Conservation (phyloP, 2,113 vertebrate species). For the Eurystomus gularis region DNA sequence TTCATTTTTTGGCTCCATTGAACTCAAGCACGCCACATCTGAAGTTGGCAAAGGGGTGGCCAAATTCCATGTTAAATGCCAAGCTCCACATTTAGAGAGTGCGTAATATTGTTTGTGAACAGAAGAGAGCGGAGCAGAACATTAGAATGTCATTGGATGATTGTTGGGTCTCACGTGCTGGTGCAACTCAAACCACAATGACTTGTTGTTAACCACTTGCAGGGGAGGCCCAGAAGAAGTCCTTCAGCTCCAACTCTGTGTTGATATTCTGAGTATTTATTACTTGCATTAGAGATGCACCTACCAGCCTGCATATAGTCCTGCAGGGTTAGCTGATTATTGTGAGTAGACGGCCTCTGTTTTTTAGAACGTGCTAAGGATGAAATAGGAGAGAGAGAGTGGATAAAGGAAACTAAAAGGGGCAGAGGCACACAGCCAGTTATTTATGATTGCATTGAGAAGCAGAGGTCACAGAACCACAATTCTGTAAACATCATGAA, state of each 20-base stretch:
- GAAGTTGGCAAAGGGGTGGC: background rate
- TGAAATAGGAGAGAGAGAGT: background rate
- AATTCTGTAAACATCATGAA: constrained; percentile 31
- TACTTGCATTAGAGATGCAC: background rate
- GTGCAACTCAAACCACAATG: background rate
- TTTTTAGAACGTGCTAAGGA: background rate
- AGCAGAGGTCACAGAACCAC: constrained; percentile 6
- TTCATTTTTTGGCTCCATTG: background rate
- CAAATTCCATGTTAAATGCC: background rate
- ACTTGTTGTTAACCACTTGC: background rate
- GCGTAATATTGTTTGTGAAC: background rate
- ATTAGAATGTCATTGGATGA: background rate
- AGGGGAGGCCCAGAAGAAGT: background rate
- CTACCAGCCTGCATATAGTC: background rate
- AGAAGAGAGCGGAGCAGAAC: background rate
- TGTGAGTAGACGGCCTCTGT: background rate
- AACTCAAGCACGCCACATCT: background rate
- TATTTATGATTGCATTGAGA: constrained; percentile 20
- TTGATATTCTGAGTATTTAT: background rate
- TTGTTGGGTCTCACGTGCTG: background rate
- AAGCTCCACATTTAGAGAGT: background rate
- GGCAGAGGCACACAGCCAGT: background rate
- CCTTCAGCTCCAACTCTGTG: background rate
- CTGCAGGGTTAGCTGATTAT: background rate
- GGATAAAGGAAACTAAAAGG: background rate